Base-by-base conservation (phyloP, 2,888 invertebrate genomes). In the Oxycera nigricornis region DNA sequence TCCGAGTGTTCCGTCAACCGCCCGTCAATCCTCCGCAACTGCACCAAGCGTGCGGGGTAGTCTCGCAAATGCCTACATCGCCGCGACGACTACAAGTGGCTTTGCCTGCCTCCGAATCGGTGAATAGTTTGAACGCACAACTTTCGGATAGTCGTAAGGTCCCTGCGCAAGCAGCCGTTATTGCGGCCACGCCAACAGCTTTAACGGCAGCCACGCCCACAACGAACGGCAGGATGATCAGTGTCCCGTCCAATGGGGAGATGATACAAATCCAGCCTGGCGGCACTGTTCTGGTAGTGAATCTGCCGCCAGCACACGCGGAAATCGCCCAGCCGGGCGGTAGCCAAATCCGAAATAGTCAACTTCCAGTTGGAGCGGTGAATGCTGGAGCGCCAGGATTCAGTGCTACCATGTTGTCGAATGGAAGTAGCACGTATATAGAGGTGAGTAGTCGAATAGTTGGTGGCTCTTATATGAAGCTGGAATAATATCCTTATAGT, bases 251-350 rank as follows among this genome's bases (percentile, higher is more conserved):
- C 83, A 82, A 82, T 62, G 84, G 87, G 6, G 88, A 90, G 77
- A 87, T 90, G 83, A 88, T 90, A 70, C 89, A 90, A 81, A 87
- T 92, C 67, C 88, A 91, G 62, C 89, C 89, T 0, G 90, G 91
- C 4, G 92, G 93, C 2, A 91, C 94, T 0, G 93, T 94, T 35
- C 86, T 94, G 41, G 94, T 94, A 1, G 94, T 94, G 9, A 94
- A 93, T 80, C 87, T 94, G 74, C 94, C 94, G 6, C 93, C 94
- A 0, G 89, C 91, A 79, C 88, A 74, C 62, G 9, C 73, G 17
- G 75, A 76, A 24, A 62, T 74, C 9, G 28, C 41, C 4, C 74
- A 74, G 52, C 50, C 74, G n/a, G 72, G 70, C 50, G 52, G 70
- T 22, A 76, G 76, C 46, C 77, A 76, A 72, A 67, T 74, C 30